A percentile compares a stretch with the other conserved stretches of the same genome.
Evolutionary conservation across 2,888 invertebrate species (phyloP).

Genomic region (Cephus rjabovi): DNA sequence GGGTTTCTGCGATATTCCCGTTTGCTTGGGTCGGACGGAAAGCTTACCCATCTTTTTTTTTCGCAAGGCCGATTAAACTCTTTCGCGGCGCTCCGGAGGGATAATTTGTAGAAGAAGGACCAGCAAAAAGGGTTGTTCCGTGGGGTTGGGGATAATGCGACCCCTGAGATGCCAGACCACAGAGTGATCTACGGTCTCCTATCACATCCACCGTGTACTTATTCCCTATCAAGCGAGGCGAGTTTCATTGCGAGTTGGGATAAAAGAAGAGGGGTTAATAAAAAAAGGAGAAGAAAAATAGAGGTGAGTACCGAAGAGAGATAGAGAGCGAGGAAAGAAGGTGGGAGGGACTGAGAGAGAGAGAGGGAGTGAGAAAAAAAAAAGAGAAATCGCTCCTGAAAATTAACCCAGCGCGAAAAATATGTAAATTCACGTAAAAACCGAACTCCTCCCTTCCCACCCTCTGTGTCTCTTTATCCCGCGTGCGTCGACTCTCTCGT

Average conservation of each 20-base stretch:
- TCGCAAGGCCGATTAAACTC: conserved; percentile 38
- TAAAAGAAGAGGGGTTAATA: conserved; percentile 17
- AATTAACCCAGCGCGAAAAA: conserved; percentile 56
- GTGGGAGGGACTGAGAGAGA: not conserved
- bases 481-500: conserved; percentile 10
- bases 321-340: not conserved
- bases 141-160: conserved; percentile 58
- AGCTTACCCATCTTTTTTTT: conserved; percentile 49
- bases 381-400: conserved; percentile 20
- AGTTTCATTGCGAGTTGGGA: not conserved
- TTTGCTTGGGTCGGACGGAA: conserved; percentile 20
- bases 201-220: conserved; percentile 54
- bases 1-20: not conserved
- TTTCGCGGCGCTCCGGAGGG: conserved; percentile 35
- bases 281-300: conserved; percentile 24
- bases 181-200: conserved; percentile 62
- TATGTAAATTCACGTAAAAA: conserved; percentile 59
- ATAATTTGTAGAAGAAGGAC: conserved; percentile 64
- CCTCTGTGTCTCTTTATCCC: conserved; percentile 3
- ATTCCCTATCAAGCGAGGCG: conserved; percentile 32
- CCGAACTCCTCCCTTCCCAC: conserved; percentile 25
- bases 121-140: conserved; percentile 60
- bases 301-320: conserved; percentile 4
- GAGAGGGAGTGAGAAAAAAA: not conserved
- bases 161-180: conserved; percentile 62